Conservation (phyloP, 2,888 invertebrate species). For the Opisthograptis luteolata region DNA sequence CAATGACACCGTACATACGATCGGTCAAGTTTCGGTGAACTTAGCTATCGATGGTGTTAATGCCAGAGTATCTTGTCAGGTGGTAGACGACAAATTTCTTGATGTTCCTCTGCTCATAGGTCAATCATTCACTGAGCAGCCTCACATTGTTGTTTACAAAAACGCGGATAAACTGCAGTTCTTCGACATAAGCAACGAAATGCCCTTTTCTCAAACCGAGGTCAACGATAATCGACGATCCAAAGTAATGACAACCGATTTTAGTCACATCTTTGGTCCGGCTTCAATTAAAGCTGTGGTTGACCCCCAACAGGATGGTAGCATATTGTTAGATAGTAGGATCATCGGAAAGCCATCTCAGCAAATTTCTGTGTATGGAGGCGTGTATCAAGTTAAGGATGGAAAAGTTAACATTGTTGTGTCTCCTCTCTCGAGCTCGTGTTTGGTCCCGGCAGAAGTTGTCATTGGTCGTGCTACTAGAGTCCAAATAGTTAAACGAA, state of each 20-base stretch:
- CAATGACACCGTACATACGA: neutral
- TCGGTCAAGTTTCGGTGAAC: neutral
- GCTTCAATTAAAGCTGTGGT: neutral
- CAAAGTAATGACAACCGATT: neutral
- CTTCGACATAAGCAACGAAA: neutral
- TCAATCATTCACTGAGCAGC: conserved; percentile 3
- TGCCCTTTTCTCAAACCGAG: neutral
- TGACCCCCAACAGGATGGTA: neutral
- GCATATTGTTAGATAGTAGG: neutral
- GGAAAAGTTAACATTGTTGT: neutral
- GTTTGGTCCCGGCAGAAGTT: neutral
- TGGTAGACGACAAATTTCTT: conserved; percentile 1
- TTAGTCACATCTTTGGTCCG: neutral
- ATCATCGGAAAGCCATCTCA: neutral
- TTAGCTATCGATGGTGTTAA: neutral
- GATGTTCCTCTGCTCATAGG: conserved; percentile 3
- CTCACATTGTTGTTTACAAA: conserved; percentile 8
- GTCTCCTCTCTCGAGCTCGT: neutral
- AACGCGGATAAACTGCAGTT: conserved; percentile 1
- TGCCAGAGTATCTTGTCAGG: conserved; percentile 1
- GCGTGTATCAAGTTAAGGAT: neutral
- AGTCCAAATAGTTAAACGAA: neutral
- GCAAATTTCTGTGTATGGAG: neutral
- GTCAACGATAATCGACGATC: neutral
- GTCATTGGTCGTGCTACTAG: neutral